A percentile compares a stretch with the other conserved stretches of the same genome.
Conservation (phyloP, 2,113 vertebrate species). For the Etheostoma cragini region DNA sequence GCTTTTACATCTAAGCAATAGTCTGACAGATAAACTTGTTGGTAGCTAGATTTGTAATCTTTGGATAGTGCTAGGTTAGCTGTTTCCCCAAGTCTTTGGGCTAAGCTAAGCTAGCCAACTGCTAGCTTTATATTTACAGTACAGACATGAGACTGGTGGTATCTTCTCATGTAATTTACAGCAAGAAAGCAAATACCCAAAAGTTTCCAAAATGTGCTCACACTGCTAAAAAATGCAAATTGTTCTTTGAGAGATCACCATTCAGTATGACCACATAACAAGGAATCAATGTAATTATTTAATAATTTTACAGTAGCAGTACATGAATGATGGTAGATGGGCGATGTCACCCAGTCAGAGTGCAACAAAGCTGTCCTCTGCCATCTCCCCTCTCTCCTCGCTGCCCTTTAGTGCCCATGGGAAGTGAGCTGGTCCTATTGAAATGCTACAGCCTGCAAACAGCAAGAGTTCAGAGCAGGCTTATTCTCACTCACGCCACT, state of each 20-base stretch:
- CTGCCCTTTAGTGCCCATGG: slow-evolving; percentile 55
- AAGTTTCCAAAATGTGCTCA: not conserved
- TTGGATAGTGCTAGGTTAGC: not conserved
- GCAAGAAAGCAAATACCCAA: not conserved
- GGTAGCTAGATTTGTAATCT: not conserved
- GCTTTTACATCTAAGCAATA: not conserved
- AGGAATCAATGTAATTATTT: slow-evolving; percentile 2
- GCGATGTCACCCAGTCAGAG: slow-evolving; percentile 11
- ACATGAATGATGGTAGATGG: slow-evolving; percentile 20
- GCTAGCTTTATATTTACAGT: not conserved
- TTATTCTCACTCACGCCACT: slow-evolving; percentile 76
- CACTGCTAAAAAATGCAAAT: not conserved
- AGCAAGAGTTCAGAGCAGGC: slow-evolving; percentile 58
- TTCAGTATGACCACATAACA: not conserved
- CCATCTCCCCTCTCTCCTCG: slow-evolving; percentile 26
- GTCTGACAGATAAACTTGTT: too few species aligned
- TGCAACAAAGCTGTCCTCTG: slow-evolving; percentile 31
- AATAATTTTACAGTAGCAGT: slow-evolving; percentile 1
- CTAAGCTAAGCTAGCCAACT: not conserved
- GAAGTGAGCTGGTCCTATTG: slow-evolving; percentile 44
- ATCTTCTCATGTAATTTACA: not conserved
- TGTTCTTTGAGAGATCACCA: not conserved
- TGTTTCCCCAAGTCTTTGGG: not conserved
- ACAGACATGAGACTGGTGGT: not conserved
- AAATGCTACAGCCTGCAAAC: slow-evolving; percentile 56